Evolutionary conservation across 2,113 vertebrate species (phyloP).

Genomic region (Eidolon helvum): DNA sequence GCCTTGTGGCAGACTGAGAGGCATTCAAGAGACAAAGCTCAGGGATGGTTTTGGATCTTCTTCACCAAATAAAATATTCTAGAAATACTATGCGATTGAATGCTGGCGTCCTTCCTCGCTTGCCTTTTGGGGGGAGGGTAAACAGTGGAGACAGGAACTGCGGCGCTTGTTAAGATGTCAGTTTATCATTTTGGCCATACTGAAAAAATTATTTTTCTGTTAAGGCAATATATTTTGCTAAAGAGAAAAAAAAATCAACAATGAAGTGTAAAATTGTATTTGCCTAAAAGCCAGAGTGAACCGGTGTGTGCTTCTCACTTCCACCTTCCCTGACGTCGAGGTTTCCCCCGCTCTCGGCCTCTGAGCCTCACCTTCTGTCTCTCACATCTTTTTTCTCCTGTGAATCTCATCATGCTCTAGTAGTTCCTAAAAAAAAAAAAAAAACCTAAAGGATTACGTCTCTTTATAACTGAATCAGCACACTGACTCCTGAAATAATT

Average conservation of each 20-base stretch:
- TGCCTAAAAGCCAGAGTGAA: neutral
- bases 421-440: neutral
- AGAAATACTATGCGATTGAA: neutral
- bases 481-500: neutral
- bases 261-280: neutral
- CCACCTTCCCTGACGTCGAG: neutral
- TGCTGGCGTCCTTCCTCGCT: neutral
- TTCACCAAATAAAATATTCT: neutral
- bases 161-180: neutral
- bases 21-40: neutral
- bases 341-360: neutral
- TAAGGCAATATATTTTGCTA: neutral
- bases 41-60: neutral
- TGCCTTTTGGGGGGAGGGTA: neutral
- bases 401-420: neutral
- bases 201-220: neutral
- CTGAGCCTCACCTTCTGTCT: neutral
- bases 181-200: neutral
- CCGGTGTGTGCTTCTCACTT: neutral
- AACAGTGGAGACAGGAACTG: neutral
- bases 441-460: neutral
- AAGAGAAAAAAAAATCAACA: neutral
- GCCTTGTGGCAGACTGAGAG: neutral
- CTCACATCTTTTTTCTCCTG: neutral
- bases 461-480: neutral